phyloP scores from a whole-genome alignment of 2,113 vertebrate genomes.

The Himantopus leucocephalus region DNA sequence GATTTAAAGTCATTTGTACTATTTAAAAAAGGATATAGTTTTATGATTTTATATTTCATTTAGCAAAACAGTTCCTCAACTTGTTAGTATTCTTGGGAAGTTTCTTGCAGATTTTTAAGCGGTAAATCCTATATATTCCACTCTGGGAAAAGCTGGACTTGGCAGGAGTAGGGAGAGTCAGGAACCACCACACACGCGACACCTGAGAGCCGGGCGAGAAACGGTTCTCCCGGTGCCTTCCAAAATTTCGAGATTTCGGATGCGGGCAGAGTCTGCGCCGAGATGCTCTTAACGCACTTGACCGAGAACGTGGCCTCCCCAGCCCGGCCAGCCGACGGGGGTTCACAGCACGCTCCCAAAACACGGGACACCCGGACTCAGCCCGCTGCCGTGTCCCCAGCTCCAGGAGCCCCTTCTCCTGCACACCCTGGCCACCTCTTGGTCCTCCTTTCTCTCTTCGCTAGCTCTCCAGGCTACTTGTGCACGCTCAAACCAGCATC shows the following conservation, averaged over 20 bases:
- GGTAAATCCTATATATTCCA: not conserved
- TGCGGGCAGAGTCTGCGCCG: accelerated
- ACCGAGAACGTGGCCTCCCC: accelerated
- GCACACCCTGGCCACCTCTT: not conserved
- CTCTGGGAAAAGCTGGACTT: not conserved
- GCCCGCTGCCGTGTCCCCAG: not conserved
- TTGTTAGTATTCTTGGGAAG: not conserved
- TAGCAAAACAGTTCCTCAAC: constrained; percentile 29
- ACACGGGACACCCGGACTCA: not conserved
- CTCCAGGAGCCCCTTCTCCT: not conserved
- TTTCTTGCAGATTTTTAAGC: constrained; percentile 27
- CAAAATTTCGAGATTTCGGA: not conserved
- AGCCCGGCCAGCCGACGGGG: accelerated
- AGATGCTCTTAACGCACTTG: not conserved
- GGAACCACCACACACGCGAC: accelerated
- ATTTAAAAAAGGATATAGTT: constrained; percentile 70
- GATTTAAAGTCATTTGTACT: constrained; percentile 72
- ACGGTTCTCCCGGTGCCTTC: not conserved
- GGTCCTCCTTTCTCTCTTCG: not conserved
- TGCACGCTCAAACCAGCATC: not conserved
- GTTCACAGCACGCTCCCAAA: not conserved
- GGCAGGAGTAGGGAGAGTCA: not conserved
- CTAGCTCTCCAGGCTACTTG: not conserved
- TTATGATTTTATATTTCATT: constrained; percentile 53
- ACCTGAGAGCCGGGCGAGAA: not conserved